These are phyloP conservation scores for Athalia cordata DNA, from an alignment of 2,888 invertebrate genomes.

Conservation along the genomic window DNA sequence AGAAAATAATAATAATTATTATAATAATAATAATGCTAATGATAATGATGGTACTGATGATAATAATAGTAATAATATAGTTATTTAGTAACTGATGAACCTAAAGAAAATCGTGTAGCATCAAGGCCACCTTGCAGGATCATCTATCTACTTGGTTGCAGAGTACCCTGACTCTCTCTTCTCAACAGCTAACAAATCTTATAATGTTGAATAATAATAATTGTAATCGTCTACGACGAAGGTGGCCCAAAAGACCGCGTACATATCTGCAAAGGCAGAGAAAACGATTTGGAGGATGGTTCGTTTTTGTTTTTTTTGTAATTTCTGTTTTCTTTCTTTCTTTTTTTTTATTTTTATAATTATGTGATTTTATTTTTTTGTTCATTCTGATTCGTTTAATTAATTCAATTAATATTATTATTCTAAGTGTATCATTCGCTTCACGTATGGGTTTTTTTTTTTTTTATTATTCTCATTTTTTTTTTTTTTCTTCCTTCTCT, in stretches of 20 bases:
- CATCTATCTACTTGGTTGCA: constrained; percentile 56
- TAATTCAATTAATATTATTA: constrained; percentile 43
- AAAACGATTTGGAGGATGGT: constrained; percentile 31
- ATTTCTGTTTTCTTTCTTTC: not conserved
- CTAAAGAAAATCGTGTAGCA: constrained; percentile 63
- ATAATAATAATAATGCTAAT: constrained; percentile 64
- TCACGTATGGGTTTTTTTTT: constrained; percentile 25
- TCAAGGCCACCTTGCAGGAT: constrained; percentile 60
- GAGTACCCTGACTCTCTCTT: constrained; percentile 27
- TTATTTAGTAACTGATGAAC: constrained; percentile 69
- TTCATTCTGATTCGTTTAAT: not conserved
- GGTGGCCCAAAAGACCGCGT: not conserved
- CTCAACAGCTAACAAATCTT: constrained; percentile 36
- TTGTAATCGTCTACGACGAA: constrained; percentile 40
- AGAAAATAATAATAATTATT: constrained; percentile 63
- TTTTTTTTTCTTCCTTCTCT: not conserved
- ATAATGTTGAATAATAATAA: constrained; percentile 35
- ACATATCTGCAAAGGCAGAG: constrained; percentile 29
- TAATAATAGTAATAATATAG: constrained; percentile 53
- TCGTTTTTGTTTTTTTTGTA: constrained; percentile 32
- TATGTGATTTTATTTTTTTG: constrained; percentile 5
- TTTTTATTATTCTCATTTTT: not conserved
- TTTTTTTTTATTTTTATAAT: constrained; percentile 15
- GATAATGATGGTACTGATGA: too few species aligned
- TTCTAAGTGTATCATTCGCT: constrained; percentile 27